These are phyloP conservation scores for Phorcus lineatus DNA, from an alignment of 2,888 invertebrate species.

Conservation along the genomic window DNA sequence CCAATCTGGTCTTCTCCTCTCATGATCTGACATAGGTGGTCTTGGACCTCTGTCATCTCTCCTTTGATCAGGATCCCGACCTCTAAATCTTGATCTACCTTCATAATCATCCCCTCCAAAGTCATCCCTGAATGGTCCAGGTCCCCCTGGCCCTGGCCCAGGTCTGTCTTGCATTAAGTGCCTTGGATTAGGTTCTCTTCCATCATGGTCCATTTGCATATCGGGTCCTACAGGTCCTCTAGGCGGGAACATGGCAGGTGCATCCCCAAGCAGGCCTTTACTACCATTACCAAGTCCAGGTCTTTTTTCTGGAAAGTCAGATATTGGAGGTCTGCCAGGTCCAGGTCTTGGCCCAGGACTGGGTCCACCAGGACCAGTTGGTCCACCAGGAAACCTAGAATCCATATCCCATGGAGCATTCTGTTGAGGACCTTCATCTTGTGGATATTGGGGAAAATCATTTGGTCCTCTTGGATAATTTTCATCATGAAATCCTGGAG, in stretches of 20 bases:
- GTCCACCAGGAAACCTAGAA: conserved; percentile 18
- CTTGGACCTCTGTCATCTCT: conserved; percentile 7
- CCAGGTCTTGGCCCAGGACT: conserved; percentile 9
- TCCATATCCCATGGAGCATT: conserved; percentile 8
- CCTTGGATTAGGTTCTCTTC: neutral
- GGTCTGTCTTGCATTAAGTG: neutral
- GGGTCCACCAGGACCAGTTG: conserved; percentile 6
- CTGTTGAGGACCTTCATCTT: neutral
- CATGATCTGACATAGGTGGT: neutral
- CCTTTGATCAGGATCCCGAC: neutral
- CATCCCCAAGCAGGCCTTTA: conserved; percentile 37
- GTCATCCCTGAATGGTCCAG: neutral
- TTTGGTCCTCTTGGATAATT: conserved; percentile 3
- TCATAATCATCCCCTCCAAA: conserved; percentile 33
- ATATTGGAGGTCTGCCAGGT: neutral
- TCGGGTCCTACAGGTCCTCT: conserved; percentile 23
- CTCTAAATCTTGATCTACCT: neutral
- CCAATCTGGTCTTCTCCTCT: neutral
- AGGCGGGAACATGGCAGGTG: conserved; percentile 23
- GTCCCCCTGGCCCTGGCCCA: conserved; percentile 16
- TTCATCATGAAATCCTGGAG: neutral
- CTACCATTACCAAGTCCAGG: conserved; percentile 9
- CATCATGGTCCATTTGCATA: conserved; percentile 14
- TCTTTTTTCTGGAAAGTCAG: conserved; percentile 20
- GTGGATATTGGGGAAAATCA: neutral